Evolutionary conservation across 2,113 vertebrate species (phyloP), one percentile per base, ranked within the genome.

Genomic region (Cynocephalus volans): DNA sequence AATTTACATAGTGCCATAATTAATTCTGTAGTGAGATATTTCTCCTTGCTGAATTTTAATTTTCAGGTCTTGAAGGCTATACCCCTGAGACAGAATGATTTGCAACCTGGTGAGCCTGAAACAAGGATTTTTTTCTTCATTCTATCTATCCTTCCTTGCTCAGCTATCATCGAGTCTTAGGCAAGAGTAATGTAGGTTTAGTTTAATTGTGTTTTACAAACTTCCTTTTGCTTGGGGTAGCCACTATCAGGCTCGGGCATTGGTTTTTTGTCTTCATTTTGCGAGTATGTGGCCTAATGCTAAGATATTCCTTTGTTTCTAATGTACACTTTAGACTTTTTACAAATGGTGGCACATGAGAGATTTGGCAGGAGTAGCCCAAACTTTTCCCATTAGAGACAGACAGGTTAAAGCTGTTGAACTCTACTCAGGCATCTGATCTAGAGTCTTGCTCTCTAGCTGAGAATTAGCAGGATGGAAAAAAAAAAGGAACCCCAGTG

Each of bases 11-110:
- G 48, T 60, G n/a, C n/a, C 56, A 28, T 77, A 93, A 86, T 95
- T 89, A 93, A 96, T 72, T 88, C 79, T 10, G 36, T 70, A n/a
- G 52, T 72, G 79, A 85, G 64, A 52, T 73, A 58, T 52, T 45
- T 93, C 48, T 85, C 62, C 36, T 45, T 81, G 65, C 28, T 93
- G 62, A 95, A 95, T 87, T 80, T 72, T 86, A 93, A 93, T 86
- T 64, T 77, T n/a, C 1, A 45, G 65, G 31, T 77, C 60, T 86
- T 65, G 18, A 95, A 65, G 69, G 33, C 54, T 75, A 85, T 54
- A 70, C 13, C 13, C 19, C 52, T 62, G 18, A 33, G n/a, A 88
- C 28, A 84, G 90, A 89, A 75, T 81, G 54, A 92, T 28, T 81
- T 58, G 21, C 31, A 84, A 76, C 33, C 11, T 52, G 26, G 33